Evolutionary conservation across 2,113 vertebrate genomes (phyloP), one percentile per base, ranked within the genome.

Genomic region (Misgurnus mizolepis): DNA sequence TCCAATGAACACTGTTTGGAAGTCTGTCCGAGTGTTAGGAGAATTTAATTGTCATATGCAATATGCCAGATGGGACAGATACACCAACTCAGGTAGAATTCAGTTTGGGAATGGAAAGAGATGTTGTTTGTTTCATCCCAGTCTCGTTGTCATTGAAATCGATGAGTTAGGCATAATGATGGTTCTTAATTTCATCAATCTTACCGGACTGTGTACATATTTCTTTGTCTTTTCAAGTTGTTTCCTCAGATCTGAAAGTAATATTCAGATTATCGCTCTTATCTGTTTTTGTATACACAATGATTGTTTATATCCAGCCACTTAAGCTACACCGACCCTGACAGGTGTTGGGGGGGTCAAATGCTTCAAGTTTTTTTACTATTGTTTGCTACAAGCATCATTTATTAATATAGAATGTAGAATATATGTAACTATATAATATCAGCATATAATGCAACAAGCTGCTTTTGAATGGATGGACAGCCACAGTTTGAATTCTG

Each of bases 41-140:
- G 69, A 62, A 34, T 65, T 49, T 84, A 66, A 34, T 75, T 76
- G 76, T 73, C 70, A 79, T 81, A 82, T 82, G 83, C 80, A 84
- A 70, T 82, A 84, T 75, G 27, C 34, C 75, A 83, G 85, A 78
- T 83, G 40, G 81, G 81, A 80, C 84, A 77, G 83, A 77, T 86
- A 86, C 87, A 87, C 85, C 88, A 90, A 92, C 91, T 92, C 92
- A 92, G 92, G 91, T 90, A 93, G 90, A 87, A 87, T 86, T 84
- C 85, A 84, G 88, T 84, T 85, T 83, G 80, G 39, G 50, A 88
- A 87, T 65, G 62, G 85, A 81, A 81, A 72, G 76, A 72, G 82
- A 80, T 10, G 80, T 45, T 82, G 84, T 76, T 14, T 1, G 50
- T 53, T 53, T 12, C 50, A 70, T 70, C 80, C 15, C 67, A 49